Conservation (phyloP, 2,113 vertebrate species). For the Chinchilla lanigera region DNA sequence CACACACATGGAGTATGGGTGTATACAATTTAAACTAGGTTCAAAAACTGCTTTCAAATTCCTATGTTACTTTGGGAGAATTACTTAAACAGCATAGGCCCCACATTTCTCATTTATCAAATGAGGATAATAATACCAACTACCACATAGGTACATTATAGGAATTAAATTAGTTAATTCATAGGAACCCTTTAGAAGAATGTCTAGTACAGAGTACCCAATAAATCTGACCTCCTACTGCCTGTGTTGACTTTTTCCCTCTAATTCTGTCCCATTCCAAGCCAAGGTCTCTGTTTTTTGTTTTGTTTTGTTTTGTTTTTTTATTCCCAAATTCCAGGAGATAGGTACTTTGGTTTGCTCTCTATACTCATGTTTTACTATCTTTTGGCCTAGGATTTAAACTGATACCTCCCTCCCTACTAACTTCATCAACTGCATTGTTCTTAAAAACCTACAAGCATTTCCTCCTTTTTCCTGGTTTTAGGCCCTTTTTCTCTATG, state of each 20-base stretch:
- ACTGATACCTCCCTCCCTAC: conserved; percentile 18
- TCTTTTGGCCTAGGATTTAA: not conserved
- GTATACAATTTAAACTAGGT: not conserved
- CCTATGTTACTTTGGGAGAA: conserved; percentile 39
- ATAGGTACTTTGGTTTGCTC: not conserved
- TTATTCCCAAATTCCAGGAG: not conserved
- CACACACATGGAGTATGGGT: not conserved
- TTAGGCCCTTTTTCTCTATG: conserved; percentile 32
- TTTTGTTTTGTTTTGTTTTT: too few species aligned
- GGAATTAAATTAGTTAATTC: conserved; percentile 37
- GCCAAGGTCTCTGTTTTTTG: not conserved
- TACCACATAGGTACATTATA: not conserved
- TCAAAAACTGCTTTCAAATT: conserved; percentile 41
- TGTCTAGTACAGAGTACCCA: not conserved
- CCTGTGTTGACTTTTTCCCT: not conserved
- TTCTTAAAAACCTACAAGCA: conserved; percentile 45
- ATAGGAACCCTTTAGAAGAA: conserved; percentile 30
- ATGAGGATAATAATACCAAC: conserved; percentile 38
- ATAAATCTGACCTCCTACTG: conserved; percentile 2
- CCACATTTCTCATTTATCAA: conserved; percentile 32
- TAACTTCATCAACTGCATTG: conserved; percentile 12
- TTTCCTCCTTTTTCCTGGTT: not conserved
- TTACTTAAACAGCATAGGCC: not conserved
- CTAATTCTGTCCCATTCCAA: not conserved
- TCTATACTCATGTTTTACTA: not conserved